These are phyloP conservation scores for Cylas formicarius DNA, from an alignment of 1,140 invertebrate species.

Conservation along the genomic window DNA sequence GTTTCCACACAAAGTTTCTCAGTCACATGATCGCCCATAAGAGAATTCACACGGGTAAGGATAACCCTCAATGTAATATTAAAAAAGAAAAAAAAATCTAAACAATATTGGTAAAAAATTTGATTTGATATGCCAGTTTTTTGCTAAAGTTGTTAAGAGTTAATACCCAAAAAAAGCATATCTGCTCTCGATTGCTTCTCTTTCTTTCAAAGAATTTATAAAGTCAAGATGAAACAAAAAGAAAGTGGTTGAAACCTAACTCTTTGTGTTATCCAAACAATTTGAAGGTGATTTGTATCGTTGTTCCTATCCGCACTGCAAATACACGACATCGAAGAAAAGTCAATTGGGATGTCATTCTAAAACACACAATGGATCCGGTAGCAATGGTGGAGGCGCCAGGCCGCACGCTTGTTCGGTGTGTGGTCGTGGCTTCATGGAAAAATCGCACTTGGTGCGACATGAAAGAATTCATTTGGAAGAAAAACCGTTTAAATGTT, in stretches of 20 bases:
- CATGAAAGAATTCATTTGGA: constrained; percentile 60
- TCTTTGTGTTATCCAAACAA: too few relatives aligned
- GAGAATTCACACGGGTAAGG: constrained; percentile 53
- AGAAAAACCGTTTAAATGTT: constrained; percentile 53
- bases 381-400: constrained; percentile 40
- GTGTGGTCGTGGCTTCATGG: constrained; percentile 59
- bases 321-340: constrained; percentile 59
- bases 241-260: too few relatives aligned
- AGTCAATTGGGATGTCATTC: constrained; percentile 60
- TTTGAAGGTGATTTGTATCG: constrained; percentile 43
- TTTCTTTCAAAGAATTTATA: too few relatives aligned
- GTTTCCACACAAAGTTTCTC: constrained; percentile 60
- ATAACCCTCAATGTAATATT: too few relatives aligned
- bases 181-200: too few relatives aligned
- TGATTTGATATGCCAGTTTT: too few relatives aligned
- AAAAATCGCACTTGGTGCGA: constrained; percentile 57
- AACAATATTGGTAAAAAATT: too few relatives aligned
- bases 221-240: too few relatives aligned
- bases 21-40: constrained; percentile 60
- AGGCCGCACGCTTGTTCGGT: constrained; percentile 54
- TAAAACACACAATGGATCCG: constrained; percentile 50
- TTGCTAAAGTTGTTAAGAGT: too few relatives aligned
- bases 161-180: too few relatives aligned
- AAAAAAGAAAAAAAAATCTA: too few relatives aligned
- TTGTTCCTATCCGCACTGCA: constrained; percentile 56